Evolutionary conservation across 2,888 invertebrate genomes (phyloP).

Genomic region (Eristalis tenax): DNA sequence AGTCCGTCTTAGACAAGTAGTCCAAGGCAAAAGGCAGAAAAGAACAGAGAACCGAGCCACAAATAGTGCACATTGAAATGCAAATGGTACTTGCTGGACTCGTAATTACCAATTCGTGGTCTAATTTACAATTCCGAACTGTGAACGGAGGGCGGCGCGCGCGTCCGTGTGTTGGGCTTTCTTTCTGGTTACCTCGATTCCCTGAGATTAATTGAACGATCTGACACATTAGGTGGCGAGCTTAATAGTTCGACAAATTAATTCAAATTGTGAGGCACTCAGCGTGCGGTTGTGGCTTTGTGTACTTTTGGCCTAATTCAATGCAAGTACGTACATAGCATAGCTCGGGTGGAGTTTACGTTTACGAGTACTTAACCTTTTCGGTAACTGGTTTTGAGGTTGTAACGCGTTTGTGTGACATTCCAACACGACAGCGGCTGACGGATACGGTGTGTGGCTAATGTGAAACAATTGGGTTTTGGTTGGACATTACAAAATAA

Average conservation of each 20-base stretch:
- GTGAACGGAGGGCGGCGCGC: not conserved
- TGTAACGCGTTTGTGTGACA: conserved; percentile 44
- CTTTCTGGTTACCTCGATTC: conserved; percentile 60
- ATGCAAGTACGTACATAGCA: not conserved
- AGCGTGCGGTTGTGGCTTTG: conserved; percentile 18
- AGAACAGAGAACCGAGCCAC: not conserved
- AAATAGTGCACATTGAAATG: conserved; percentile 39
- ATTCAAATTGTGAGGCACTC: conserved; percentile 51
- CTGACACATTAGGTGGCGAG: conserved; percentile 51
- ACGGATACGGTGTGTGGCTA: conserved; percentile 33
- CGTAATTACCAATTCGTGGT: conserved; percentile 50
- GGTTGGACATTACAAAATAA: not conserved
- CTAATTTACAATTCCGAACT: conserved; percentile 60
- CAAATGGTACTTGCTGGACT: conserved; percentile 42
- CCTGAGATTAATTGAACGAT: conserved; percentile 54
- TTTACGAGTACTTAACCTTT: conserved; percentile 47
- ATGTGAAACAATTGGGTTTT: conserved; percentile 3
- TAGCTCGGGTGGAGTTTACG: conserved; percentile 26
- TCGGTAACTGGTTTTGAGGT: conserved; percentile 24
- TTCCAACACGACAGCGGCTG: conserved; percentile 34
- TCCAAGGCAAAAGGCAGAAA: not conserved
- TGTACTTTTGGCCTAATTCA: conserved; percentile 27
- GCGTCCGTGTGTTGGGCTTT: not conserved
- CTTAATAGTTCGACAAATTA: conserved; percentile 60
- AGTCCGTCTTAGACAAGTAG: conserved; percentile 6